A percentile compares a stretch with the other conserved stretches of the same genome.
phyloP scores from a whole-genome alignment of 2,888 invertebrate genomes.

The Spilosoma lubricipeda region DNA sequence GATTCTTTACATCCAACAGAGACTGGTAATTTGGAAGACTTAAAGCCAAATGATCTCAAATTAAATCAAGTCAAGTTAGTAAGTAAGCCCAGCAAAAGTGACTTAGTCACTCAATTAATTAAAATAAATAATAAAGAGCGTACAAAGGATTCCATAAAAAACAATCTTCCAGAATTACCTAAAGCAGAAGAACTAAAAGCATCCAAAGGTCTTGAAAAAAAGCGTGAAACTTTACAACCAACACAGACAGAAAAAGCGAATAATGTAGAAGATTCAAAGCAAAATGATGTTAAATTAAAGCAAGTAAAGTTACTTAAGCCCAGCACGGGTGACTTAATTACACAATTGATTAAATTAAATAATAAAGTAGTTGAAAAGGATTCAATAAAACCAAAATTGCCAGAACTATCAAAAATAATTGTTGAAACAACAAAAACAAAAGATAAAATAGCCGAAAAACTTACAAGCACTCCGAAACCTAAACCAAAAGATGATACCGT shows the following conservation, averaged over 20 bases:
- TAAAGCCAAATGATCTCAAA: conserved; percentile 1
- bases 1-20: not conserved
- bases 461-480: not conserved
- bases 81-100: not conserved
- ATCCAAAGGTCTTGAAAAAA: not conserved
- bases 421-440: conserved; percentile 1
- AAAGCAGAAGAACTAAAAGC: not conserved
- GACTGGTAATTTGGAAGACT: not conserved
- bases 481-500: not conserved
- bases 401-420: conserved; percentile 5
- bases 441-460: not conserved
- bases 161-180: not conserved
- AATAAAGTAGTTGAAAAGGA: not conserved
- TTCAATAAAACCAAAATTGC: not conserved
- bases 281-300: conserved; percentile 2
- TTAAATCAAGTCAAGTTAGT: not conserved
- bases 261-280: not conserved
- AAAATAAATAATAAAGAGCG: conserved; percentile 1
- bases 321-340: not conserved
- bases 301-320: not conserved
- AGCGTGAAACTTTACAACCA: not conserved
- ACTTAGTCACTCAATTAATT: not conserved
- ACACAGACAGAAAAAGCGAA: not conserved
- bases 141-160: not conserved
- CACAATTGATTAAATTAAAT: not conserved